Percentiles rank a stretch among this genome's conserved stretches.
Conservation (phyloP, 2,888 invertebrate genomes). For the Acronicta leporina region DNA sequence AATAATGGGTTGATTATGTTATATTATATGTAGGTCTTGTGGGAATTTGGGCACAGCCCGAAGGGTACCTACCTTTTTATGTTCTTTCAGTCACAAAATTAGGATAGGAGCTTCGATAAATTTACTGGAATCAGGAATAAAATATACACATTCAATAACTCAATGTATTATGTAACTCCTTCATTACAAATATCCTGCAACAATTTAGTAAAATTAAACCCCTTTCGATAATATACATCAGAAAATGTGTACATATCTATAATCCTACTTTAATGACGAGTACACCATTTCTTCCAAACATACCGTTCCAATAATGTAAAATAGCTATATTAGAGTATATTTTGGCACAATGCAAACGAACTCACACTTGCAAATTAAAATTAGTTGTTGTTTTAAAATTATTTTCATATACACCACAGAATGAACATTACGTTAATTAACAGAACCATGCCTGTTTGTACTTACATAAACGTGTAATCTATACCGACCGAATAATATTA, state of each 20-base stretch:
- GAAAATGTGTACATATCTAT: slow-evolving; percentile 67
- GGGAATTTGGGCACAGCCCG: no score
- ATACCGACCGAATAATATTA: slow-evolving; percentile 36
- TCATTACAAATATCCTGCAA: slow-evolving; percentile 69
- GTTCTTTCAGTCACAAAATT: no score
- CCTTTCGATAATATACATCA: slow-evolving; percentile 68
- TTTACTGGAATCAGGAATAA: slow-evolving; percentile 28
- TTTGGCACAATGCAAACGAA: slow-evolving; percentile 57
- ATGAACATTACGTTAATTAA: slow-evolving; percentile 19
- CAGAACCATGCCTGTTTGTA: slow-evolving; percentile 37
- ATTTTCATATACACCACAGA: slow-evolving; percentile 26
- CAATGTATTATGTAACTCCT: slow-evolving; percentile 70
- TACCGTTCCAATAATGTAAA: slow-evolving; percentile 55
- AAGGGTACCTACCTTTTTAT: no score
- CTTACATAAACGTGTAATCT: slow-evolving; percentile 34
- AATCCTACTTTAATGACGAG: slow-evolving; percentile 64
- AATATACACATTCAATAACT: slow-evolving; percentile 57
- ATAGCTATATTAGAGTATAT: slow-evolving; percentile 55
- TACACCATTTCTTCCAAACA: slow-evolving; percentile 62
- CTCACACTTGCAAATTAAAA: slow-evolving; percentile 45
- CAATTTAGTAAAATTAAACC: slow-evolving; percentile 71
- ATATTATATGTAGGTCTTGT: no score
- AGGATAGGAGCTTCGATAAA: not conserved
- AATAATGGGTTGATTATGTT: no score
- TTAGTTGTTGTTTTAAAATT: slow-evolving; percentile 32